These are phyloP conservation scores for Drosophila prolongata DNA, from an alignment of 2,888 invertebrate genomes.

Conservation along the genomic window DNA sequence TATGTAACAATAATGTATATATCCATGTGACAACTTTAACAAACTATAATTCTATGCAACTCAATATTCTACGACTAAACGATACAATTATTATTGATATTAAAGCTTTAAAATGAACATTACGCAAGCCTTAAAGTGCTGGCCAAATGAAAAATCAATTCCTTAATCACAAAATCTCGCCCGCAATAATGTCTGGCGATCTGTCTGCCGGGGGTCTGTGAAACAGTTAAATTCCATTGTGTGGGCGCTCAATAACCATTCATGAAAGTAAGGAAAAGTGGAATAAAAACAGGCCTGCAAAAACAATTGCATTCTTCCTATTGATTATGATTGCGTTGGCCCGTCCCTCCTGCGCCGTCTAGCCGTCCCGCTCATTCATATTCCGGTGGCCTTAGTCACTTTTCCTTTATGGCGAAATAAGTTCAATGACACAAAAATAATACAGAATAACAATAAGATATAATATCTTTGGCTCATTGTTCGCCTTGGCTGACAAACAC, in stretches of 20 bases:
- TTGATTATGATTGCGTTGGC: conserved; percentile 41
- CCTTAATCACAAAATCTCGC: conserved; percentile 15
- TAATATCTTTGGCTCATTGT: conserved; percentile 67
- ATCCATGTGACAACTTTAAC: too few relatives aligned
- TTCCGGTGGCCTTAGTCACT: conserved; percentile 29
- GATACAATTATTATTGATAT: too few relatives aligned
- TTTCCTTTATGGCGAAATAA: conserved; percentile 57
- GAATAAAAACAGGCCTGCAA: conserved; percentile 14
- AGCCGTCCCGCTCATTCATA: conserved; percentile 31
- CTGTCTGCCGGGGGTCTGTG: conserved; percentile 4
- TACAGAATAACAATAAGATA: conserved; percentile 54
- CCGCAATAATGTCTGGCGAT: conserved; percentile 7
- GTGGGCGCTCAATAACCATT: conserved; percentile 9
- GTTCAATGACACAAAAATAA: conserved; percentile 70
- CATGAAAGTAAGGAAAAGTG: conserved; percentile 15
- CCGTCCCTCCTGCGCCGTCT: conserved; percentile 19
- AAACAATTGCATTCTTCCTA: conserved; percentile 38
- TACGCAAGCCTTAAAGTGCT: neutral
- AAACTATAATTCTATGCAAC: too few relatives aligned
- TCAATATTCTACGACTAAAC: too few relatives aligned
- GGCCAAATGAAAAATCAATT: conserved; percentile 27
- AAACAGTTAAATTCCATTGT: conserved; percentile 24
- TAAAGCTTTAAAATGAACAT: neutral
- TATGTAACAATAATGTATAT: too few relatives aligned
- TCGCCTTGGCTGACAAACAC: conserved; percentile 44